Evolutionary conservation across 2,888 invertebrate species (phyloP), one percentile per base, ranked within the genome.

Genomic region (Lathronympha strigana): DNA sequence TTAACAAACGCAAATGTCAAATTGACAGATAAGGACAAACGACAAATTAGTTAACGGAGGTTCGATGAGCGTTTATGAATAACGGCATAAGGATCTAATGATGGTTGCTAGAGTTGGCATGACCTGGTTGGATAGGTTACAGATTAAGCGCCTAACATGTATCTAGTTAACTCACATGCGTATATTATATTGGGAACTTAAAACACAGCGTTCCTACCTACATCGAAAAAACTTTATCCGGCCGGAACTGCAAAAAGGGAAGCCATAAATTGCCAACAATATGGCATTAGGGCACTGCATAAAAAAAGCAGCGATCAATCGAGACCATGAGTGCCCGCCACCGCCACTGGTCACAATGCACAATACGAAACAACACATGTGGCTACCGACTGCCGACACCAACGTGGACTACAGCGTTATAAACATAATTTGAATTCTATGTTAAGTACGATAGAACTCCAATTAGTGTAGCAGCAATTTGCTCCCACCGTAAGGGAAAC

Each of bases 301-400:
- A 73, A 80, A 87, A 88, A 88, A 79, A 68, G 72, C 73, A 78
- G 74, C 79, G 79, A 85, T 86, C 83, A 76, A 87, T 87, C 81
- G 82, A 79, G 81, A 84, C 83, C 80, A 83, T 85, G 79, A 84
- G 77, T 76, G 75, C 78, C 75, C 72, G 77, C 77, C 76, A 80
- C 79, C 78, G 76, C 76, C 76, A 82, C 86, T 78, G 90, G 89
- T 87, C 88, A 87, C 83, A 82, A 71, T 73, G 83, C 86, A 90
- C 87, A 89, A 88, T 88, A 78, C 79, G 76, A 78, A 61, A 72
- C 76, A 75, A 78, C 86, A 88, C 91, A 92, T 90, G 88, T 90
- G 90, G 91, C 90, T 84, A 88, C 88, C 88, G 90, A 84, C 86
- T 83, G 90, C 77, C 84, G 80, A 81, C 78, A 75, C 76, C 74